Evolutionary conservation across 2,113 vertebrate genomes (phyloP), one percentile per base, ranked within the genome.

Genomic region (Tragulus kanchil): DNA sequence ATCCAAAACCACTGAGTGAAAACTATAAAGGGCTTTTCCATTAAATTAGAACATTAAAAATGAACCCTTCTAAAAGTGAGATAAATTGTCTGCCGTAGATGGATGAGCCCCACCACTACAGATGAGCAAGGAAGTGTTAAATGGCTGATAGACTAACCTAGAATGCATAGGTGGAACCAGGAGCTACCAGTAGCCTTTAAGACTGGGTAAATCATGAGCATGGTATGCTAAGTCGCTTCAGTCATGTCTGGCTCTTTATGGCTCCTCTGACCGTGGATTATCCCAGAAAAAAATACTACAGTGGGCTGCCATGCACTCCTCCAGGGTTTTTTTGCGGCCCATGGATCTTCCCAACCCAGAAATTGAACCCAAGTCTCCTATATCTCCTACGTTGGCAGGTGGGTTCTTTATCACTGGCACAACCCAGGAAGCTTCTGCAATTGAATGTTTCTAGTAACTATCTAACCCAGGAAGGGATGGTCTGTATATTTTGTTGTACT

Each of bases 401-500:
- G 45, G 36, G 42, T 73, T 73, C 69, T 73, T 23, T 73, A 73
- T 21, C 42, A 3, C 69, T 1, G 45, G 42, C 36, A 11, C 69
- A 19, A 25, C 69, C 69, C 45, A 42, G 69, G 42, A 65, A n/a
- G 13, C 26, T n/a, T 2, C 21, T 67, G 1, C 56, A 17, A 25
- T 28, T n/a, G 7, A n/a, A 5, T 59, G 10, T 26, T n/a, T 56
- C 59, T 85, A 42, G 73, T 23, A 15, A 64, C 42, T 36, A 1
- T 73, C 7, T 25, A 90, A n/a, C n/a, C n/a, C n/a, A n/a, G n/a
- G n/a, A n/a, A n/a, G n/a, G n/a, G n/a, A n/a, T n/a, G n/a, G n/a
- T n/a, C n/a, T n/a, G n/a, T 98, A 93, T 98, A 96, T 98, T 98
- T 97, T 98, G 97, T 98, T 97, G 96, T 98, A 97, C n/a, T 26